Percentiles rank a stretch among this genome's conserved stretches.
Conservation (phyloP, 2,113 vertebrate species). For the Istiophorus platypterus region DNA sequence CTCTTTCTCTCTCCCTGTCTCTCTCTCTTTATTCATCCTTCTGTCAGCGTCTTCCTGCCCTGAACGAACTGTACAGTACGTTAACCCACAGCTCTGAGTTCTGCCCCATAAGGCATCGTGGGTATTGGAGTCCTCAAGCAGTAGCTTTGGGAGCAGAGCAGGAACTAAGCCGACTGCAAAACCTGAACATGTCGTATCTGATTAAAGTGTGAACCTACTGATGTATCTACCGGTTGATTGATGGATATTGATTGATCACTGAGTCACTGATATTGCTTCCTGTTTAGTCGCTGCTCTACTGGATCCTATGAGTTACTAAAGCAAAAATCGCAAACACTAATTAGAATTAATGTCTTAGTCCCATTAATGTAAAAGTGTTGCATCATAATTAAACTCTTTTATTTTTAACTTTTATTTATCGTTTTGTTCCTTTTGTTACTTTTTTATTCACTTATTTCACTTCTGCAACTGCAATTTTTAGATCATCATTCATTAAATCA, state of each 20-base stretch:
- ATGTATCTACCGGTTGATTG: no score
- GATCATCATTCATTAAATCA: no score
- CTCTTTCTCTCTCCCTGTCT: background rate
- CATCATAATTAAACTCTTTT: no score
- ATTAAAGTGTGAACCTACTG: background rate
- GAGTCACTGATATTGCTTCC: background rate
- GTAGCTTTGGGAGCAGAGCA: background rate
- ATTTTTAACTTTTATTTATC: no score
- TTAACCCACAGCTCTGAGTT: background rate
- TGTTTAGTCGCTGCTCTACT: background rate
- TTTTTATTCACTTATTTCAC: no score
- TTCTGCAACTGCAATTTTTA: no score
- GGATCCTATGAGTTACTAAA: no score
- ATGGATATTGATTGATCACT: no score
- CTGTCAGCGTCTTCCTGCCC: conserved; percentile 19
- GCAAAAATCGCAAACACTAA: no score
- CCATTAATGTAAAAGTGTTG: no score
- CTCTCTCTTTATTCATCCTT: background rate
- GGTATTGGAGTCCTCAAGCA: background rate
- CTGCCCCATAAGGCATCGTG: conserved; percentile 28
- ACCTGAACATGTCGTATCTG: background rate
- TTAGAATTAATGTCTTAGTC: no score
- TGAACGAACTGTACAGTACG: background rate
- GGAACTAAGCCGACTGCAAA: background rate
- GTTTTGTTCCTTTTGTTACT: no score